These are phyloP conservation scores for Melieria omissa DNA, from an alignment of 2,888 invertebrate genomes.

Conservation along the genomic window DNA sequence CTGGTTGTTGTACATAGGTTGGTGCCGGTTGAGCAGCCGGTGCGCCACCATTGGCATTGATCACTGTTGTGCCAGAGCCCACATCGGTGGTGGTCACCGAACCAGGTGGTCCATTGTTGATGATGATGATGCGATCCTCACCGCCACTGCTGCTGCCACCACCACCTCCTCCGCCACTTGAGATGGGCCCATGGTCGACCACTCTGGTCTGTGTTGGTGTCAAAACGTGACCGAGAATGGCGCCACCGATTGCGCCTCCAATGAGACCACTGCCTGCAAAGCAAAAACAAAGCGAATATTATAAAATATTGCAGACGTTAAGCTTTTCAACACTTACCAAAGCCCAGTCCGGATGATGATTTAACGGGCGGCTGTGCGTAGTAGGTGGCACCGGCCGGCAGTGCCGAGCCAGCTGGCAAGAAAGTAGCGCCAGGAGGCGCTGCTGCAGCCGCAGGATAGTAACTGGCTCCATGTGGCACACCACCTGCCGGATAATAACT, in stretches of 20 bases:
- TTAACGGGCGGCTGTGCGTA: conserved; percentile 57
- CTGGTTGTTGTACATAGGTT: neutral
- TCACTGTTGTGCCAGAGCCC: conserved; percentile 57
- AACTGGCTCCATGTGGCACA: conserved; percentile 49
- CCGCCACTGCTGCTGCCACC: conserved; percentile 42
- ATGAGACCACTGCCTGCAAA: conserved; percentile 59
- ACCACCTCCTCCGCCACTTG: conserved; percentile 47
- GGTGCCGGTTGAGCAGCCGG: conserved; percentile 19
- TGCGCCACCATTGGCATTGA: conserved; percentile 48
- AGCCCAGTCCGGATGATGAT: conserved; percentile 57
- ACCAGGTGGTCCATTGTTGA: conserved; percentile 64
- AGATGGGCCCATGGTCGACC: conserved; percentile 49
- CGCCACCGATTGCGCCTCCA: conserved; percentile 63
- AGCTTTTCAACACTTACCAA: conserved; percentile 53
- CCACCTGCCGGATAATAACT: conserved; percentile 33
- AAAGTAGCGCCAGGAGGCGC: conserved; percentile 57
- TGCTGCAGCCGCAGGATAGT: conserved; percentile 45
- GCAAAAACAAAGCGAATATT: neutral
- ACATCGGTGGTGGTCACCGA: conserved; percentile 57
- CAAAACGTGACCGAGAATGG: conserved; percentile 60
- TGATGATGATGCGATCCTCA: conserved; percentile 64
- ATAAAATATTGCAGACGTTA: too few relatives aligned
- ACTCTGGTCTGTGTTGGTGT: conserved; percentile 59
- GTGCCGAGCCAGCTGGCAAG: conserved; percentile 49
- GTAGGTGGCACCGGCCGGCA: conserved; percentile 53